phyloP scores from a whole-genome alignment of 1,140 invertebrate genomes.

The Helicoverpa armigera region DNA sequence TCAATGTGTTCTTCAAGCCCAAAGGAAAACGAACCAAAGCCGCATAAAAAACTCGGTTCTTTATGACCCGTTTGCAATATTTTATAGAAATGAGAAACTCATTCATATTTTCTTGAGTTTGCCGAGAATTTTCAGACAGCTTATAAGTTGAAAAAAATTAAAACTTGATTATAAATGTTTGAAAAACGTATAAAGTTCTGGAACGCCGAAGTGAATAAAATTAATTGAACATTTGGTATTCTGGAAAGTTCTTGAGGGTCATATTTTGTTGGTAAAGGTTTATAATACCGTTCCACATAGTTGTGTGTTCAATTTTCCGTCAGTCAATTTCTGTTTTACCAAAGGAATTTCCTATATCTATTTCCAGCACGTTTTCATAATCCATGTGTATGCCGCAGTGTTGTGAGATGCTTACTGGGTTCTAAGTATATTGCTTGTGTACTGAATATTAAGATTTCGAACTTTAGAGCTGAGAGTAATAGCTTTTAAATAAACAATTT shows the following conservation, averaged over 20 bases:
- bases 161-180: conserved; percentile 25
- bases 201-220: conserved; percentile 12
- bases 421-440: too few relatives aligned
- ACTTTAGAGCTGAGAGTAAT: too few relatives aligned
- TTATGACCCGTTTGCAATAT: conserved; percentile 23
- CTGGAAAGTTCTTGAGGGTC: background rate
- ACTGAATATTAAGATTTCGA: too few relatives aligned
- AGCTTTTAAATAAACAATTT: too few relatives aligned
- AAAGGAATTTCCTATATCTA: background rate
- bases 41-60: conserved; percentile 3
- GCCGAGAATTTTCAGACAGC: background rate
- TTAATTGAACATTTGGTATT: conserved; percentile 7
- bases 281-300: background rate
- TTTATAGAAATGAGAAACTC: conserved; percentile 40
- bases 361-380: background rate
- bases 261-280: background rate
- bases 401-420: too few relatives aligned
- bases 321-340: background rate
- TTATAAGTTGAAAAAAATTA: conserved; percentile 14
- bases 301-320: background rate
- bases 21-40: background rate
- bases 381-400: too few relatives aligned
- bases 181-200: conserved; percentile 6
- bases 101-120: conserved; percentile 27
- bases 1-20: conserved; percentile 1